Evolutionary conservation across 2,888 invertebrate genomes (phyloP).

Genomic region (Apamea anceps): DNA sequence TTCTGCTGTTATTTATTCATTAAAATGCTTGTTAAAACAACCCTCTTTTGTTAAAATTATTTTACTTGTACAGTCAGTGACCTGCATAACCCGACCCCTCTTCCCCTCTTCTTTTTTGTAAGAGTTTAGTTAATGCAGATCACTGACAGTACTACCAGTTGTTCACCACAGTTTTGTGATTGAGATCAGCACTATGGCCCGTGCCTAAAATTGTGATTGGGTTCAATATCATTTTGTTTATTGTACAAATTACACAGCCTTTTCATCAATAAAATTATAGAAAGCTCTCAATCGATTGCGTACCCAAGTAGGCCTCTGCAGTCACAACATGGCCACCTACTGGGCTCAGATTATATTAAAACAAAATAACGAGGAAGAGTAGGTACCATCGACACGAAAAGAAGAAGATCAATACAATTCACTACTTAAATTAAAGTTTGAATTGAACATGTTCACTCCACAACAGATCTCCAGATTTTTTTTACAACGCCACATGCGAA

Average conservation of each 20-base stretch:
- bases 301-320: too few relatives aligned
- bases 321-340: too few relatives aligned
- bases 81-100: background rate
- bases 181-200: background rate
- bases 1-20: background rate
- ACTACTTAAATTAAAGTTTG: background rate
- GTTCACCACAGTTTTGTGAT: background rate
- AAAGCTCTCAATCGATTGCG: too few relatives aligned
- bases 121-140: background rate
- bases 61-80: background rate
- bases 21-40: slow-evolving; percentile 10
- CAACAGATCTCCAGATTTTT: background rate
- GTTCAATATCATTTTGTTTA: background rate
- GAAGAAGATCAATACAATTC: background rate
- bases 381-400: too few relatives aligned
- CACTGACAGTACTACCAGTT: background rate
- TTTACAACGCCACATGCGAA: too few relatives aligned
- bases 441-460: background rate
- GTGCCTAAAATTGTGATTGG: background rate
- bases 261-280: background rate
- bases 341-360: too few relatives aligned
- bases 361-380: too few relatives aligned
- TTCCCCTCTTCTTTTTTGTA: background rate
- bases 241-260: background rate
- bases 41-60: background rate